Conservation (phyloP, 2,113 vertebrate species). For the Aegithalos caudatus region DNA sequence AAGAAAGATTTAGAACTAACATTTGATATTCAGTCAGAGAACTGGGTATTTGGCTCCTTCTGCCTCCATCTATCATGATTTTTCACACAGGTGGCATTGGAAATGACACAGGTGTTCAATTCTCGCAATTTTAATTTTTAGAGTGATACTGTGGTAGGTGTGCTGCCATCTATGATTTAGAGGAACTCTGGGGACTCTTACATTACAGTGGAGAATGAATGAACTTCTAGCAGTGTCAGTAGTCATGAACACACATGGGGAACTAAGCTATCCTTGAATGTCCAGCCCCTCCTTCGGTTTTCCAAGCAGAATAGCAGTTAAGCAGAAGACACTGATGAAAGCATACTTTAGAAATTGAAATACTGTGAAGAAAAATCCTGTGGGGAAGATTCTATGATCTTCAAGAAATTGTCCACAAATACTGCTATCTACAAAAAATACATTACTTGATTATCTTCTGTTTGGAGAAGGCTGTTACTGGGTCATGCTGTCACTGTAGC, state of each 20-base stretch:
- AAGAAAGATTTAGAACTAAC: not conserved
- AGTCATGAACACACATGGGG: not conserved
- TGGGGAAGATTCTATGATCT: not conserved
- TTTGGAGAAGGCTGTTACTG: not conserved
- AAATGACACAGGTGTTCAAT: not conserved
- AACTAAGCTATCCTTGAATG: not conserved
- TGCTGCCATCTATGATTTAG: not conserved
- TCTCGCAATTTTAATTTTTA: not conserved
- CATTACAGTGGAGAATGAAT: not conserved
- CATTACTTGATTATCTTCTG: not conserved
- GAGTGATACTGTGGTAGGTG: not conserved
- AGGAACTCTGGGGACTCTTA: not conserved
- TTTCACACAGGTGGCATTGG: not conserved
- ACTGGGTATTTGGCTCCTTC: not conserved
- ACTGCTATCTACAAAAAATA: not conserved
- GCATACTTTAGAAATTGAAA: not conserved
- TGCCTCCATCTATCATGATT: not conserved
- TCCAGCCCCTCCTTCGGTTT: not conserved
- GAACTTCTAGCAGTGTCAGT: not conserved
- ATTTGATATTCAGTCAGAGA: not conserved
- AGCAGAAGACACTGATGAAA: not conserved
- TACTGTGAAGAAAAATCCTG: not conserved
- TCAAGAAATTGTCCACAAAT: not conserved
- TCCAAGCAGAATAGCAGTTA: not conserved
- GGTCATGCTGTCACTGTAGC: not conserved